phyloP scores from a whole-genome alignment of 2,113 vertebrate species.

The Pelecanoides urinatrix region DNA sequence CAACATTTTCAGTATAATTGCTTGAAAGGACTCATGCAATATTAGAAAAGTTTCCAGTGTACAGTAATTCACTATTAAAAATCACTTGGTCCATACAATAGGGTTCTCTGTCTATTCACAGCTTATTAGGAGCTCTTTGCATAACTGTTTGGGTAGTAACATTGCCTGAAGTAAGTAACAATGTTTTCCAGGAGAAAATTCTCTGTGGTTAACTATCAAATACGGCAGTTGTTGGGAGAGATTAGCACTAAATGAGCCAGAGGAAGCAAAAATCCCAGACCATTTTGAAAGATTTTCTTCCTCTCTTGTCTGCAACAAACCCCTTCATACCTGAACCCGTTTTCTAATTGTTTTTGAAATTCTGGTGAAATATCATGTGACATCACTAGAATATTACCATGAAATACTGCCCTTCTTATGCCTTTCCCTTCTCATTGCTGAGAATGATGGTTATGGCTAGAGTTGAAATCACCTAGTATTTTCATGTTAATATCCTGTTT shows the following conservation, averaged over 20 bases:
- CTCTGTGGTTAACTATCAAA: not conserved
- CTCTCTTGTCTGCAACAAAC: not conserved
- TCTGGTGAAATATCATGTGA: not conserved
- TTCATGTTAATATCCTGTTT: not conserved
- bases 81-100: not conserved
- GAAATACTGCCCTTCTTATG: not conserved
- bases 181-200: not conserved
- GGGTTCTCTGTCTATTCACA: not conserved
- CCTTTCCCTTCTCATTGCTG: not conserved
- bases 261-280: not conserved
- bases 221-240: not conserved
- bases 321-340: not conserved
- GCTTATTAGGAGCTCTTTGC: slow-evolving; percentile 13
- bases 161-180: not conserved
- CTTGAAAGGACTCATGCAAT: slow-evolving; percentile 52
- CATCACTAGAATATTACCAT: not conserved
- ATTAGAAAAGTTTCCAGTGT: slow-evolving; percentile 37
- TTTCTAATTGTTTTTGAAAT: not conserved
- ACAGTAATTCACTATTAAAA: slow-evolving; percentile 11
- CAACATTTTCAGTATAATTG: slow-evolving; percentile 38
- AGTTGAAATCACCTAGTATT: not conserved
- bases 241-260: not conserved
- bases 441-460: not conserved
- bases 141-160: not conserved
- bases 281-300: not conserved